These are phyloP conservation scores for Esox niger DNA, from an alignment of 2,113 vertebrate genomes.

Conservation along the genomic window DNA sequence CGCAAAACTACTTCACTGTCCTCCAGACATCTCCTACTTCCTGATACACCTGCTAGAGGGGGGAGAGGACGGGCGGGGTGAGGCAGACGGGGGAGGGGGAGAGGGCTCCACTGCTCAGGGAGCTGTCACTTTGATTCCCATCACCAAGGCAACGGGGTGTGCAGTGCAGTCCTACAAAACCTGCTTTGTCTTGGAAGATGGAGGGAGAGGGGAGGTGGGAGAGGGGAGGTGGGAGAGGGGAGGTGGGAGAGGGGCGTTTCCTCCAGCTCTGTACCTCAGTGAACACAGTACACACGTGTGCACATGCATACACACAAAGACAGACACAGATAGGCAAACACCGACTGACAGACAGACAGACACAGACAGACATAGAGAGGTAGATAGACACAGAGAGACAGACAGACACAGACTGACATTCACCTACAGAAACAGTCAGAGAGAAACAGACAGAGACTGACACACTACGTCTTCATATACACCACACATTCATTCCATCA, in stretches of 20 bases:
- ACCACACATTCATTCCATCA: neutral
- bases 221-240: neutral
- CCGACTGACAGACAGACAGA: conserved; percentile 38
- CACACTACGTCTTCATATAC: too few relatives aligned
- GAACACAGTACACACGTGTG: conserved; percentile 29
- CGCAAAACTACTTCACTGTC: too few relatives aligned
- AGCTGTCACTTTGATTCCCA: conserved; percentile 70
- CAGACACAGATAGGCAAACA: too few relatives aligned
- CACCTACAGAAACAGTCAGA: neutral
- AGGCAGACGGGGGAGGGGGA: neutral
- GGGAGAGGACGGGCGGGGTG: neutral
- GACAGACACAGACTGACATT: neutral
- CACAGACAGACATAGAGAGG: conserved; percentile 28
- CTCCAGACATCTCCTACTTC: conserved; percentile 57
- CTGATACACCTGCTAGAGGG: conserved; percentile 57
- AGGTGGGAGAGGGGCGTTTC: neutral
- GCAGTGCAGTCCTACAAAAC: conserved; percentile 67
- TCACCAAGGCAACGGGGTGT: conserved; percentile 66
- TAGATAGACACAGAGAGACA: conserved; percentile 21
- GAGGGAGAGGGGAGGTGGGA: neutral
- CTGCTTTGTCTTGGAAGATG: conserved; percentile 60
- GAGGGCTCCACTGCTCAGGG: conserved; percentile 36
- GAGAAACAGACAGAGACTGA: conserved; percentile 15
- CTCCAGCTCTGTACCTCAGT: conserved; percentile 19
- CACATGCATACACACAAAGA: conserved; percentile 9